Conservation (phyloP, 2,888 invertebrate species). For the Eumerus sabulonum region DNA sequence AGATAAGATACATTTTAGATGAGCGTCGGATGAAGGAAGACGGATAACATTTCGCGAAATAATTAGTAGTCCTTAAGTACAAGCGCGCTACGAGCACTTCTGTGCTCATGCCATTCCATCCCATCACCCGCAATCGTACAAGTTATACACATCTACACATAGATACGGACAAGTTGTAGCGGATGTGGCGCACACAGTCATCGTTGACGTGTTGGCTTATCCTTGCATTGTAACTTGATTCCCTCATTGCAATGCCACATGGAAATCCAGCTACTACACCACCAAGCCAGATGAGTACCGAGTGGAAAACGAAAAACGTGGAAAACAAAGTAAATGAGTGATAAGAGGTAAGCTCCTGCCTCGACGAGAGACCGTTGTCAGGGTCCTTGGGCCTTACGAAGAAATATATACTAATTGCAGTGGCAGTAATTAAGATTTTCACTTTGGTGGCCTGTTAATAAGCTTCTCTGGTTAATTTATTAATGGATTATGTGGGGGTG, state of each 20-base stretch:
- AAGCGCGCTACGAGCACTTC: slow-evolving; percentile 34
- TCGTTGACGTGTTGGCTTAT: slow-evolving; percentile 61
- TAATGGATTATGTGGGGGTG: slow-evolving; percentile 61
- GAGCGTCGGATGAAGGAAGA: slow-evolving; percentile 25
- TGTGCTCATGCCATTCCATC: slow-evolving; percentile 22
- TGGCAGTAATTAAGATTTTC: slow-evolving; percentile 68
- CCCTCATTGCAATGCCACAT: slow-evolving; percentile 59
- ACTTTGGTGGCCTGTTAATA: slow-evolving; percentile 68
- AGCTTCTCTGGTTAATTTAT: slow-evolving; percentile 68
- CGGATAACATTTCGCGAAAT: slow-evolving; percentile 65
- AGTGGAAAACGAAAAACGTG: slow-evolving; percentile 15
- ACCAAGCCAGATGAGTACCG: too few species aligned
- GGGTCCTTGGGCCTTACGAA: slow-evolving; percentile 50
- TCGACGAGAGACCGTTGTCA: slow-evolving; percentile 58
- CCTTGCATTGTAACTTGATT: slow-evolving; percentile 65
- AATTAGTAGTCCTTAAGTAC: slow-evolving; percentile 69
- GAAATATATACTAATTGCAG: slow-evolving; percentile 66
- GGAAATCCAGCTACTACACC: slow-evolving; percentile 16
- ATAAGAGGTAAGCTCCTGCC: slow-evolving; percentile 45
- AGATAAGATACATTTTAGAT: slow-evolving; percentile 53
- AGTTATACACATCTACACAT: neutral
- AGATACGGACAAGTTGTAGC: slow-evolving; percentile 22
- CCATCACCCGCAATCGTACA: neutral
- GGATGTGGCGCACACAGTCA: slow-evolving; percentile 55
- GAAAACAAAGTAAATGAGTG: slow-evolving; percentile 53